A percentile compares a stretch with the other conserved stretches of the same genome.
Conservation (phyloP, 2,797 vertebrate species). For the Denticeps clupeoides region DNA sequence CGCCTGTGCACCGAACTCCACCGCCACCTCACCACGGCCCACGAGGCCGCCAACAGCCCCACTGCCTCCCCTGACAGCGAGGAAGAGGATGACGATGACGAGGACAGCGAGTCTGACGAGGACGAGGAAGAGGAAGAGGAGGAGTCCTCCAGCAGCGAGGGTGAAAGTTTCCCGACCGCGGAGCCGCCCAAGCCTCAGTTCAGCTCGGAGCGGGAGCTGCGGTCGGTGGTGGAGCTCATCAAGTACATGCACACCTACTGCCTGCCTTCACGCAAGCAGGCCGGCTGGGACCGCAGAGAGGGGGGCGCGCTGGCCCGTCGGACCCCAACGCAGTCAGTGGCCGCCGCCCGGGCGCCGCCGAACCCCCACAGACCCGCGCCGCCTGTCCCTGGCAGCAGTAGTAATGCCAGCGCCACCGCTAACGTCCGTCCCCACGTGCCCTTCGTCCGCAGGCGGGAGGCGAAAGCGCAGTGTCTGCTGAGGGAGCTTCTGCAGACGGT, state of each 20-base stretch:
- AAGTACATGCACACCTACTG: conserved; percentile 98
- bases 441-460: conserved; percentile 48
- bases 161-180: conserved; percentile 31
- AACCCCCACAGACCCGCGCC: conserved; percentile 37
- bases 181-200: conserved; percentile 46
- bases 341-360: neutral
- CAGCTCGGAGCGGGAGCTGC: conserved; percentile 69
- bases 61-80: conserved; percentile 52
- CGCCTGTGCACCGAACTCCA: conserved; percentile 86
- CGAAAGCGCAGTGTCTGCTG: conserved; percentile 74
- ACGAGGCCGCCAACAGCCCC: conserved; percentile 38
- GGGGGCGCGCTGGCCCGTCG: conserved; percentile 50
- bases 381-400: neutral
- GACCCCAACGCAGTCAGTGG: neutral
- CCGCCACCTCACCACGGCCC: conserved; percentile 76
- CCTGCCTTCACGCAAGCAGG: conserved; percentile 79
- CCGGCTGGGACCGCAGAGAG: conserved; percentile 49
- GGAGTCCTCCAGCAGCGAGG: conserved; percentile 56
- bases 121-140: conserved; percentile 39
- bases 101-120: conserved; percentile 39
- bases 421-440: conserved; percentile 25
- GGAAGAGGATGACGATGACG: conserved; percentile 63
- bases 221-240: conserved; percentile 83
- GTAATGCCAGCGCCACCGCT: conserved; percentile 14
- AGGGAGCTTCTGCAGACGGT: conserved; percentile 82